A percentile compares a stretch with the other conserved stretches of the same genome.
Evolutionary conservation across 2,797 vertebrate genomes (phyloP).

Genomic region (Ptychobarbus kaznakovi): DNA sequence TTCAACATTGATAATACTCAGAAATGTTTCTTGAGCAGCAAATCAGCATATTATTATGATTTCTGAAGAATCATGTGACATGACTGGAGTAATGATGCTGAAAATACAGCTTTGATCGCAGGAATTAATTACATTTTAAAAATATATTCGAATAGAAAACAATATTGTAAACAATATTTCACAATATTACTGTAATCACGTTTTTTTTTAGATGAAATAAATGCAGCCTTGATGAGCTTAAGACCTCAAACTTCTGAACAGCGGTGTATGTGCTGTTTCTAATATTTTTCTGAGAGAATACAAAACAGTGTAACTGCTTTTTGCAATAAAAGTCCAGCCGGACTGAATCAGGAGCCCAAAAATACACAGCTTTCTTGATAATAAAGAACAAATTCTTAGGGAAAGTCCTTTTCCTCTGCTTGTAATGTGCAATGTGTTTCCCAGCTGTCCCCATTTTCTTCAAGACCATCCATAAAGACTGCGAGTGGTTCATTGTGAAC

Average conservation of each 20-base stretch:
- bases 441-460: constrained; percentile 66
- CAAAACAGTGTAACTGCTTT: not conserved
- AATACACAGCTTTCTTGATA: constrained; percentile 10
- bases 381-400: constrained; percentile 21
- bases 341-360: not conserved
- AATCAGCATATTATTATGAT: not conserved
- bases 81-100: not conserved
- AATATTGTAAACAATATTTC: not conserved
- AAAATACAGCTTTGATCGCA: not conserved
- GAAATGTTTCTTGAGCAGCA: not conserved
- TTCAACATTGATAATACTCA: not conserved
- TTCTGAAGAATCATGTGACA: not conserved
- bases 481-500: constrained; percentile 61
- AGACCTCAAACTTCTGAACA: no score
- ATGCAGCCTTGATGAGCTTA: not conserved
- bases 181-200: not conserved
- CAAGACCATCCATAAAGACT: constrained; percentile 69
- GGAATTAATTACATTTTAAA: not conserved
- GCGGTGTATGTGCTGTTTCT: not conserved
- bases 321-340: not conserved
- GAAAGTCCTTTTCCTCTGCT: constrained; percentile 2
- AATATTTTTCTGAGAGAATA: not conserved
- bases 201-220: not conserved
- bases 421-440: constrained; percentile 60
- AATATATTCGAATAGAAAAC: not conserved